These are phyloP conservation scores for Pangasius mekongensis DNA, from an alignment of 2,797 vertebrate species.

Conservation along the genomic window DNA sequence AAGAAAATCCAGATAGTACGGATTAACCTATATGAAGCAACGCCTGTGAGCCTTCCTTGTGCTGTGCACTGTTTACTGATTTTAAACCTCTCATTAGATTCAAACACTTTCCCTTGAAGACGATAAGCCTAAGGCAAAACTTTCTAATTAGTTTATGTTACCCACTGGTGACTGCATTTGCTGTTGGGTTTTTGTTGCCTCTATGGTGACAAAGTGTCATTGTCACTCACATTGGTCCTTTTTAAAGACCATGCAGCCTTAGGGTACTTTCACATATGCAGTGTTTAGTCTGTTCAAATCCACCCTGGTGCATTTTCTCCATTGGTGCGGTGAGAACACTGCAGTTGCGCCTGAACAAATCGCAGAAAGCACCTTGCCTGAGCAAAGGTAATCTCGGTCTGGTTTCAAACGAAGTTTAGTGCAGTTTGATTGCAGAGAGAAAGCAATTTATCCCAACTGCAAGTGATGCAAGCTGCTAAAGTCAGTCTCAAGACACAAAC, in stretches of 20 bases:
- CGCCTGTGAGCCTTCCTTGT: slow-evolving; percentile 48
- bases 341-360: background rate
- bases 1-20: slow-evolving; percentile 20
- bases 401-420: background rate
- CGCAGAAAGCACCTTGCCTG: background rate
- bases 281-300: background rate
- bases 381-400: background rate
- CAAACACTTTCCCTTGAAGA: slow-evolving; percentile 57
- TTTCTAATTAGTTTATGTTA: slow-evolving; percentile 65
- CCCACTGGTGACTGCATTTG: slow-evolving; percentile 56
- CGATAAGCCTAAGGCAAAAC: slow-evolving; percentile 59
- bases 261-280: slow-evolving; percentile 15
- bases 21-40: slow-evolving; percentile 56
- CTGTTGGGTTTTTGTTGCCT: slow-evolving; percentile 50
- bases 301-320: background rate
- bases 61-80: slow-evolving; percentile 57
- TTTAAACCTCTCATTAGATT: slow-evolving; percentile 60
- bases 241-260: slow-evolving; percentile 44
- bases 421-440: background rate
- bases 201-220: slow-evolving; percentile 54
- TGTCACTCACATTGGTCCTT: slow-evolving; percentile 50
- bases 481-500: background rate
- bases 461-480: background rate
- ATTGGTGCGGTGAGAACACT: background rate
- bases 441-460: background rate